Conservation (phyloP, 2,888 invertebrate species). For the Drosophila conformis region DNA sequence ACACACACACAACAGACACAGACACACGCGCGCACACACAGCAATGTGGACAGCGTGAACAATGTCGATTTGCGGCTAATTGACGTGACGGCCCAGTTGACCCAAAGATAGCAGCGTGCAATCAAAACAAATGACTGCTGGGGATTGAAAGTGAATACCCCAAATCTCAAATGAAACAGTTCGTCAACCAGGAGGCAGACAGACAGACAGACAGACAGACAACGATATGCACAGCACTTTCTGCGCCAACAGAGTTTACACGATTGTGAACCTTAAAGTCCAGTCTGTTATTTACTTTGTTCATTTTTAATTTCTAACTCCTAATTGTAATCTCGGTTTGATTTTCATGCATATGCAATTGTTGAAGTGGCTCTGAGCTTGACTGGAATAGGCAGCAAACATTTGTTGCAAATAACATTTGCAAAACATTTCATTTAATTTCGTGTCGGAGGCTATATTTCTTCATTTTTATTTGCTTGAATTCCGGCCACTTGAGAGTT, state of each 20-base stretch:
- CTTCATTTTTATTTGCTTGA: slow-evolving; percentile 20
- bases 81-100: slow-evolving; percentile 62
- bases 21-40: slow-evolving; percentile 13
- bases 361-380: not conserved
- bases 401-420: not conserved
- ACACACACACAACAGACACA: slow-evolving; percentile 27
- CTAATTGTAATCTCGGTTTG: not conserved
- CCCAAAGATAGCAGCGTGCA: slow-evolving; percentile 43
- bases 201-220: not conserved
- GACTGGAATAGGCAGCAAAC: not conserved
- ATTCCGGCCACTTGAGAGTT: slow-evolving; percentile 60
- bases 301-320: not conserved
- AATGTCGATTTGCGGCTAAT: slow-evolving; percentile 67
- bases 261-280: not conserved
- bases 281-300: not conserved
- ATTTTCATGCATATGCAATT: not conserved
- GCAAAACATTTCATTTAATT: not conserved
- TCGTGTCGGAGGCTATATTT: not conserved
- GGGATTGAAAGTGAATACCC: slow-evolving; percentile 43
- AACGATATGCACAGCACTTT: not conserved
- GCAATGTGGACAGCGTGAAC: slow-evolving; percentile 20
- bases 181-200: not conserved
- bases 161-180: slow-evolving; percentile 15
- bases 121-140: slow-evolving; percentile 49
- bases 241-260: not conserved